Base-by-base conservation (phyloP, 2,797 vertebrate species). In the Danio albolineatus region DNA sequence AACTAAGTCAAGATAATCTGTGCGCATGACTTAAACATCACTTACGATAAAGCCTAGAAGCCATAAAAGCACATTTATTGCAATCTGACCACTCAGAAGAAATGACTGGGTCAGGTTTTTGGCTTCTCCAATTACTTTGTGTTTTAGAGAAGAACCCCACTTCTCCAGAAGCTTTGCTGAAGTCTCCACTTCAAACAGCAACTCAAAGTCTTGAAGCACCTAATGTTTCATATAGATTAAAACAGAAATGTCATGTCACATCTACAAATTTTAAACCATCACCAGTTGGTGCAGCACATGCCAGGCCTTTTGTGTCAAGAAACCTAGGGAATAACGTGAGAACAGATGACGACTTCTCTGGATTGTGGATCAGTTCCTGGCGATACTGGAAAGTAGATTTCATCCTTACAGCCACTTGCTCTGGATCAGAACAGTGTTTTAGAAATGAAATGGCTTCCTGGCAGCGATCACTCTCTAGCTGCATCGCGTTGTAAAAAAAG, bases 141-240 rank as follows among this genome's bases (percentile, higher is more conserved):
- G n/a, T n/a, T n/a, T n/a, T n/a, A n/a, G n/a, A n/a, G n/a, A n/a
- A n/a, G n/a, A n/a, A n/a, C n/a, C n/a, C n/a, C n/a, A n/a, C n/a
- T n/a, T n/a, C n/a, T n/a, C n/a, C n/a, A n/a, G 54, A 28, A 57
- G 54, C 13, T 57, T 57, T 10, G 54, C 19, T 57, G 17, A 7
- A 28, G 19, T 28, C n/a, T 57, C 19, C 8, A 19, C 54, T 28
- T 54, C 17, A 57, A 57, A 57, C 2, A 57, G 54, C 5, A 57
- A 28, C 54, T 57, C 54, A 17, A 57, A 57, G n/a, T 57, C 53
- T 54, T 54, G 53, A 54, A 54, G 53, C 53, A 54, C n/a, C 53
- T 54, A 19, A 54, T 6, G 53, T 54, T 54, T 14, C 13, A 54
- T n/a, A n/a, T 6, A n/a, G 53, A 5, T n/a, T 7, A 54, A 54